A percentile compares a stretch with the other conserved stretches of the same genome.
Evolutionary conservation across 35 echinoderm and acorn worm species (phyloP).

Genomic region (Nesometra sesokonis): DNA sequence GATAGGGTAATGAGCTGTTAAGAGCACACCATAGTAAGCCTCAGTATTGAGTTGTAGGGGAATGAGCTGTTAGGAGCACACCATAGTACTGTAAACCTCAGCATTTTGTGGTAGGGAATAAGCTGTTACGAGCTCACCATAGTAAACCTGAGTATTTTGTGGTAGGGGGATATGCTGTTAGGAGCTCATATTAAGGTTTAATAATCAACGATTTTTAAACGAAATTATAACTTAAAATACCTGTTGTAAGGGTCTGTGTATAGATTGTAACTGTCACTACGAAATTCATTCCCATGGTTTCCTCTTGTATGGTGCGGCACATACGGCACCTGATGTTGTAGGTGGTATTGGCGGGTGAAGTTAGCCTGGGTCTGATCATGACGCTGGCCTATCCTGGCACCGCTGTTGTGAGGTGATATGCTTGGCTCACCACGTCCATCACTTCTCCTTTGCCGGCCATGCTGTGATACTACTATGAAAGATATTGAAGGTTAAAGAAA

Average conservation of each 20-base stretch:
- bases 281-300: neutral
- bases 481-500: no score
- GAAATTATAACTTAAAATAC: neutral
- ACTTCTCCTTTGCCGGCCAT: constrained; percentile 9
- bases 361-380: constrained; percentile 4
- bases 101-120: no score
- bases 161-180: no score
- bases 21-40: no score
- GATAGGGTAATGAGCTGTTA: no score
- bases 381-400: constrained; percentile 15
- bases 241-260: neutral
- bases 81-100: no score
- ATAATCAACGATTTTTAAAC: neutral
- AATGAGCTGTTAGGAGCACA: no score
- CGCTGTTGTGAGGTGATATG: constrained; percentile 46
- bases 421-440: constrained; percentile 51
- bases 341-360: constrained; percentile 36
- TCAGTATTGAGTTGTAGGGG: no score
- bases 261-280: neutral
- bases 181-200: no score
- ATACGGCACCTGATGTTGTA: constrained; percentile 81
- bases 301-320: constrained; percentile 74
- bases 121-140: no score
- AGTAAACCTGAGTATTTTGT: no score
- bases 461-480: neutral